Base-by-base conservation (phyloP, 2,888 invertebrate species). In the Drosophila borealis region DNA sequence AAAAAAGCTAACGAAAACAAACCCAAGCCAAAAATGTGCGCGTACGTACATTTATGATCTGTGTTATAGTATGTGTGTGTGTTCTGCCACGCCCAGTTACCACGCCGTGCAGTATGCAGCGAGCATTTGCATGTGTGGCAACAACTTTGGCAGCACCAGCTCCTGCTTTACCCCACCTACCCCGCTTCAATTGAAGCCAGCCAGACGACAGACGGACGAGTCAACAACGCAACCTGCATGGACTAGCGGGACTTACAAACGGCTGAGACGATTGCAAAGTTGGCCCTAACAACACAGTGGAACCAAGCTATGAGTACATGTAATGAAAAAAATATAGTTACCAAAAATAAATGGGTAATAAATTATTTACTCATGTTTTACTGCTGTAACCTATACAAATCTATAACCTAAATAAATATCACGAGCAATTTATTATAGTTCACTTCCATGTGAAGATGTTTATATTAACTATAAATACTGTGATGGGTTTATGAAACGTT, bases 141-240 rank as follows among this genome's bases (percentile, higher is more conserved):
- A 51, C 53, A 49, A 50, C 44, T 37, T 62, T 29, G n/a, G 17
- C 46, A 29, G 36, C 13, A 29, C 2, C 46, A 46, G n/a, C 25
- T 9, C 25, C 49, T 34, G 10, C 39, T 37, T 29, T 34, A 19
- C 25, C 6, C 39, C 44, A 9, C 4, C n/a, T 3, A 13, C 10
- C 11, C 2, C 3, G 45, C 44, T 49, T 11, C 17, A 54, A 19
- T 55, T 75, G 55, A 49, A 51, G 48, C 45, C 81, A 65, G 65
- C 51, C 63, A 70, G 54, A 53, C 69, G 29, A 67, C 59, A 61
- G 65, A 64, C 85, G 64, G 71, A 70, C 82, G 76, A 81, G 88
- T 75, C 73, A 80, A 86, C 87, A 86, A 64, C 68, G 61, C 71
- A 76, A 82, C 64, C 86, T 81, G 85, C 86, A 67, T 59, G 61